These are phyloP conservation scores for Lamellibrachia luymesi DNA, from an alignment of 1,140 invertebrate species.

Conservation along the genomic window DNA sequence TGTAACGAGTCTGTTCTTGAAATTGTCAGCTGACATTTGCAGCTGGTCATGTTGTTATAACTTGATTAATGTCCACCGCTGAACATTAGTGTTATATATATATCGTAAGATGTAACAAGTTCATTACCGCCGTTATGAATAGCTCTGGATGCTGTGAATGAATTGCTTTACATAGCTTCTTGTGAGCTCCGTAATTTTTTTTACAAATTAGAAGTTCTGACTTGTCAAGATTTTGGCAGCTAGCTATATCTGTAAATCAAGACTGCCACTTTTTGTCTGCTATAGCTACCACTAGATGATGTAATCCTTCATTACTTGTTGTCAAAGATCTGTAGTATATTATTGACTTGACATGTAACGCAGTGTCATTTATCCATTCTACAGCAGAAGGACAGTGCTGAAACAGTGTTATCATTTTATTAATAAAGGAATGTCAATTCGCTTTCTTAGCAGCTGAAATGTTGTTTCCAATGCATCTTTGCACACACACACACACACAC, in stretches of 20 bases:
- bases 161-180: background rate
- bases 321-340: background rate
- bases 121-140: background rate
- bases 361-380: background rate
- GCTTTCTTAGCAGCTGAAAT: background rate
- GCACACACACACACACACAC: too few species aligned
- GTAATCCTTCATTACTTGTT: background rate
- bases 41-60: background rate
- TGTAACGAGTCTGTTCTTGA: conserved; percentile 2
- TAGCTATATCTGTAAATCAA: background rate
- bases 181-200: background rate
- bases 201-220: background rate
- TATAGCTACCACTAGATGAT: background rate
- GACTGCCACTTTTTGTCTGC: background rate
- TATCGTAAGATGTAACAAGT: too few species aligned
- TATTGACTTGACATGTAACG: background rate
- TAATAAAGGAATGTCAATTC: background rate
- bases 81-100: background rate
- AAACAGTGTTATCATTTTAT: background rate
- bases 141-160: background rate
- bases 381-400: background rate
- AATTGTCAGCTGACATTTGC: background rate
- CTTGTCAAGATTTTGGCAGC: background rate
- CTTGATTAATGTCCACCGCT: background rate
- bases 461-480: background rate